phyloP scores from a whole-genome alignment of 2,797 vertebrate species.

The Sebastes vulpes region DNA sequence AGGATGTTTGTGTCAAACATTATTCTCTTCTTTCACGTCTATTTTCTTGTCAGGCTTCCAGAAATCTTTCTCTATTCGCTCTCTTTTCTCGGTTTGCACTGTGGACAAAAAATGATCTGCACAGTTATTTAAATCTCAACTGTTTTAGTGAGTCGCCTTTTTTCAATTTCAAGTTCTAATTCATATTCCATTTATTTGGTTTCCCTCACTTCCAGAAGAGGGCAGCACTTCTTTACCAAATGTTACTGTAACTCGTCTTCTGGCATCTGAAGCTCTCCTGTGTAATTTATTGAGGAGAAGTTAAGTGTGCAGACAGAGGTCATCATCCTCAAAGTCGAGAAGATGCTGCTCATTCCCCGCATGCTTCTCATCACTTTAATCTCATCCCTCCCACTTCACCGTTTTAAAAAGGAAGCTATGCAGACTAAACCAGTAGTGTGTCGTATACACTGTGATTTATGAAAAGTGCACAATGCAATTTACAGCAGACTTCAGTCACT shows the following conservation, averaged over 20 bases:
- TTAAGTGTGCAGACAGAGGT: conserved; percentile 20
- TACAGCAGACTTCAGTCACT: conserved; percentile 52
- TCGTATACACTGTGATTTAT: conserved; percentile 48
- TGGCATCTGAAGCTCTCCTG: not conserved
- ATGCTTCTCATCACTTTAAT: conserved; percentile 44
- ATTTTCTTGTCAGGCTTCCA: not conserved
- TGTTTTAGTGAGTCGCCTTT: not conserved
- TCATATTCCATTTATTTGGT: not conserved
- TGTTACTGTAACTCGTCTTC: not conserved
- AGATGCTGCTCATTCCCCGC: conserved; percentile 29
- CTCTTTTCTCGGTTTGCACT: not conserved
- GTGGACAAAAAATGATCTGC: not conserved
- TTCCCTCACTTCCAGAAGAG: conserved; percentile 72
- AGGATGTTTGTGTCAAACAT: conserved; percentile 18
- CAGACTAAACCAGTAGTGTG: conserved; percentile 24
- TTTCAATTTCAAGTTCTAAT: not conserved
- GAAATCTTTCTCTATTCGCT: not conserved
- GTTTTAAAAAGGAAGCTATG: conserved; percentile 39
- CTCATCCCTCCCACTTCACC: conserved; percentile 10
- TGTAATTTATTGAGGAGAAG: conserved; percentile 25
- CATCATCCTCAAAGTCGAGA: conserved; percentile 10
- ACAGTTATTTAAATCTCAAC: not conserved
- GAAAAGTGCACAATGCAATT: conserved; percentile 48
- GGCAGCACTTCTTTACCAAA: conserved; percentile 80
- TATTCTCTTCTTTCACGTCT: not conserved